phyloP scores from a whole-genome alignment of 2,888 invertebrate genomes.

The Drosophila subsilvestris region DNA sequence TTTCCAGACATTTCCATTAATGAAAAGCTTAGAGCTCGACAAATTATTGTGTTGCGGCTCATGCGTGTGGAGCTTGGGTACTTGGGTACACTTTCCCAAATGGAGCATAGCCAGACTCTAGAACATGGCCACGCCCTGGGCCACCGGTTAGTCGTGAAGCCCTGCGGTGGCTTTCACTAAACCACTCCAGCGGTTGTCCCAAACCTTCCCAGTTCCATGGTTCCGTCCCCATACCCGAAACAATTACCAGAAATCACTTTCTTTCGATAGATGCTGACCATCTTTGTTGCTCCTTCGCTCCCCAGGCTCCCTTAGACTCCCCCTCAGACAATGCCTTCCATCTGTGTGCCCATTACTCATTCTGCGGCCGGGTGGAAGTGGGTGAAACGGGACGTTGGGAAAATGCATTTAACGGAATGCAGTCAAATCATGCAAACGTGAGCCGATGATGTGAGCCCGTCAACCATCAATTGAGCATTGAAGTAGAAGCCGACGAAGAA shows the following conservation, averaged over 20 bases:
- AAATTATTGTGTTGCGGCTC: constrained; percentile 55
- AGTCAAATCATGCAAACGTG: constrained; percentile 58
- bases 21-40: constrained; percentile 52
- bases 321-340: constrained; percentile 31
- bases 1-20: constrained; percentile 36
- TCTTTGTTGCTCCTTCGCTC: neutral
- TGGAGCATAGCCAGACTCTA: constrained; percentile 34
- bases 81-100: constrained; percentile 46
- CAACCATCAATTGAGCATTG: constrained; percentile 69
- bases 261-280: constrained; percentile 43
- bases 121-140: neutral
- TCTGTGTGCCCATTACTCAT: constrained; percentile 64
- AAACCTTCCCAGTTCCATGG: constrained; percentile 11
- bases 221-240: constrained; percentile 1
- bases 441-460: constrained; percentile 69
- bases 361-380: constrained; percentile 25
- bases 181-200: constrained; percentile 24
- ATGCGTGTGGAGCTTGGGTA: constrained; percentile 28
- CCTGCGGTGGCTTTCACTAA: constrained; percentile 69
- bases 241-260: constrained; percentile 70
- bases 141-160: constrained; percentile 44
- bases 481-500: constrained; percentile 7
- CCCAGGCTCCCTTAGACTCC: constrained; percentile 4
- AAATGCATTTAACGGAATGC: constrained; percentile 60
- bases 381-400: constrained; percentile 51